A percentile compares a stretch with the other conserved stretches of the same genome.
These are phyloP conservation scores for Vidua macroura DNA, from an alignment of 2,113 vertebrate species.

Conservation along the genomic window DNA sequence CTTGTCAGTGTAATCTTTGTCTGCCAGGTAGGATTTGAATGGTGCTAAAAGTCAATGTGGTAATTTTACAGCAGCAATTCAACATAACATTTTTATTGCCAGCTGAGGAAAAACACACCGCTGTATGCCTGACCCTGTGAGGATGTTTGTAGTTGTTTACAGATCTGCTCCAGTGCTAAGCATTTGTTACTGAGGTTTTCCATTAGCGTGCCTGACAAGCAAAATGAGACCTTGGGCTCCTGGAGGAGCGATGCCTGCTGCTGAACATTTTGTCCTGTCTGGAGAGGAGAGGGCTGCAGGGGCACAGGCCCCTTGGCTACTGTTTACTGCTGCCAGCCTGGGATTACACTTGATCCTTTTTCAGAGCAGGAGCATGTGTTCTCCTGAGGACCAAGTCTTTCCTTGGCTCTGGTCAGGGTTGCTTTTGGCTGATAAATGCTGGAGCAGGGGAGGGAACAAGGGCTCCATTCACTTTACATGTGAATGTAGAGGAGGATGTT, in stretches of 20 bases:
- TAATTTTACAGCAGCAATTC: background rate
- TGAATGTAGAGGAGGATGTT: background rate
- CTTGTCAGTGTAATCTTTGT: background rate
- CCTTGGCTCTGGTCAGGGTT: background rate
- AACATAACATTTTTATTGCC: background rate
- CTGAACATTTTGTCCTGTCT: background rate
- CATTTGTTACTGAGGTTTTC: background rate
- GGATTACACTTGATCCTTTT: background rate
- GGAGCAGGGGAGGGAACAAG: background rate
- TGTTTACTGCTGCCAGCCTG: background rate
- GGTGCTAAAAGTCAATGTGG: background rate
- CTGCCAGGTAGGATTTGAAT: background rate
- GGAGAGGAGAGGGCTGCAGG: background rate
- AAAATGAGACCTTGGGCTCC: background rate
- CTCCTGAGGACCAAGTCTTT: background rate
- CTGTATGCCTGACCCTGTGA: background rate
- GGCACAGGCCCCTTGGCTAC: too few species aligned
- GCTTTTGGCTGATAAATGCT: background rate
- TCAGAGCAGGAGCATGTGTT: background rate
- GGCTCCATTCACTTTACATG: accelerated
- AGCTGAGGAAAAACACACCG: background rate
- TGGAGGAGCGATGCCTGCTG: background rate
- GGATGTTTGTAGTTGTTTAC: background rate
- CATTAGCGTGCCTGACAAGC: background rate
- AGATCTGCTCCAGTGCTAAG: background rate